phyloP scores from a whole-genome alignment of 2,888 invertebrate species.

The Omphaloscelis lunosa region DNA sequence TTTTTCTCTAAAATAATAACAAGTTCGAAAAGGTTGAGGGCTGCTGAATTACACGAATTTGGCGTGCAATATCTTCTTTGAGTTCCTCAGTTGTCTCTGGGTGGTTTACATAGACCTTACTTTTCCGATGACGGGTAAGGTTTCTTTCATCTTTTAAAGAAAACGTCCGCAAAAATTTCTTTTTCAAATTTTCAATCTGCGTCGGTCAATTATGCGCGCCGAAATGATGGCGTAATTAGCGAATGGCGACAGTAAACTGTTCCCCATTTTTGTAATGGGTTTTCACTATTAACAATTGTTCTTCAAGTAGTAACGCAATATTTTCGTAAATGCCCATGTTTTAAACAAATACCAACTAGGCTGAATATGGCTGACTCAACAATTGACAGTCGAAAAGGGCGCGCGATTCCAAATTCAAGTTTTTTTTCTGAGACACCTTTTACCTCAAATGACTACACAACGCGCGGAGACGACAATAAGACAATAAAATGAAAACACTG shows the following conservation, averaged over 20 bases:
- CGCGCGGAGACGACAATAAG: background rate
- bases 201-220: no score
- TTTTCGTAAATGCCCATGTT: background rate
- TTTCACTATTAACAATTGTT: no score
- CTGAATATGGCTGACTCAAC: background rate
- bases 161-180: no score
- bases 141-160: no score
- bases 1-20: background rate
- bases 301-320: background rate
- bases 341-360: background rate
- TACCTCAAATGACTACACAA: background rate
- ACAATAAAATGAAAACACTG: background rate
- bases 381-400: background rate
- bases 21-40: background rate
- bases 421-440: background rate
- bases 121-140: no score
- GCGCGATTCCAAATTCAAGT: background rate
- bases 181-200: no score
- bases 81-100: background rate
- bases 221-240: background rate
- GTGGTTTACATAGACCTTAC: background rate
- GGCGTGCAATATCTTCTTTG: background rate
- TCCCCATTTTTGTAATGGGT: no score
- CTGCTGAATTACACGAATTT: background rate
- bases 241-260: background rate